Evolutionary conservation across 2,797 vertebrate genomes (phyloP).

Genomic region (Sebastes hopkinsi): DNA sequence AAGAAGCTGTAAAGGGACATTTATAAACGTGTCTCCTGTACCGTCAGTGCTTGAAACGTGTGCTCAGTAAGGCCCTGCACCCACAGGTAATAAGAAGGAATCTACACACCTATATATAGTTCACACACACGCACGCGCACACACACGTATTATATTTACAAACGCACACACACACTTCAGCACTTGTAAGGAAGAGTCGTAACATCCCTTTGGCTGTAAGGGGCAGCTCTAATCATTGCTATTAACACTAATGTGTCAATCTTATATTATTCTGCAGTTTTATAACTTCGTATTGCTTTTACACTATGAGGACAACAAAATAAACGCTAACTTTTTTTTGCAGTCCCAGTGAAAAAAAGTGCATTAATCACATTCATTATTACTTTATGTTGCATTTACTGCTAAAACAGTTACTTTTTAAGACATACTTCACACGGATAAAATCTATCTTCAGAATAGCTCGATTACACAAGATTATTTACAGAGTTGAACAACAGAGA

Average conservation of each 20-base stretch:
- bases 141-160: neutral
- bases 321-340: slow-evolving; percentile 27
- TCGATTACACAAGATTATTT: slow-evolving; percentile 58
- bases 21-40: slow-evolving; percentile 44
- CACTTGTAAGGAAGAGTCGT: slow-evolving; percentile 15
- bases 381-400: slow-evolving; percentile 53
- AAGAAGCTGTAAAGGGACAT: slow-evolving; percentile 42
- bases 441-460: slow-evolving; percentile 41
- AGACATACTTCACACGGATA: slow-evolving; percentile 58
- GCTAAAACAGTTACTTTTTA: slow-evolving; percentile 56
- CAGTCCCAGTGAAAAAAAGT: slow-evolving; percentile 63
- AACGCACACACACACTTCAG: slow-evolving; percentile 24
- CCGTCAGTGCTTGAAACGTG: slow-evolving; percentile 43
- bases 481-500: slow-evolving; percentile 49
- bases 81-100: slow-evolving; percentile 26
- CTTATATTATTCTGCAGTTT: slow-evolving; percentile 24
- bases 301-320: slow-evolving; percentile 49
- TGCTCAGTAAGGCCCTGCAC: slow-evolving; percentile 63
- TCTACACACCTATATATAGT: slow-evolving; percentile 15
- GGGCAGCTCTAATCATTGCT: slow-evolving; percentile 29
- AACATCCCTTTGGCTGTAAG: slow-evolving; percentile 32
- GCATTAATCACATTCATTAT: slow-evolving; percentile 71
- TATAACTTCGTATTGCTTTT: slow-evolving; percentile 62
- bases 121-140: slow-evolving; percentile 1
- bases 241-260: slow-evolving; percentile 3